phyloP scores from a whole-genome alignment of 1,140 invertebrate genomes.

The Drosophila mauritiana region DNA sequence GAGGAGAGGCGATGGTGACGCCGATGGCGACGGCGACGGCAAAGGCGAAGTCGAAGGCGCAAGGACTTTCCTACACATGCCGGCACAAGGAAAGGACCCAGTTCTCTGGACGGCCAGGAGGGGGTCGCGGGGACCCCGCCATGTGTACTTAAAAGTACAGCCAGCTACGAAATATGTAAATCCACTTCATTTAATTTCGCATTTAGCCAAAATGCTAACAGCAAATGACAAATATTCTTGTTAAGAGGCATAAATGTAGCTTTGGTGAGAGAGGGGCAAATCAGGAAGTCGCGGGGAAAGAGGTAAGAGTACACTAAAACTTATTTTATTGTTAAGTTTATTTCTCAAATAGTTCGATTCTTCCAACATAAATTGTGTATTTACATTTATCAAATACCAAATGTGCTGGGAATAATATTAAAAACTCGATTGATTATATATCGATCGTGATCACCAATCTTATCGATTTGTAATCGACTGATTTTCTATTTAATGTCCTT shows the following conservation, averaged over 20 bases:
- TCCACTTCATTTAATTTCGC: constrained; percentile 83
- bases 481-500: too few relatives aligned
- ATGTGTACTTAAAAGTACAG: constrained; percentile 80
- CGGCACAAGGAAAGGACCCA: constrained; percentile 36
- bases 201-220: constrained; percentile 83
- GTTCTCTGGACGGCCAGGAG: background rate
- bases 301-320: background rate
- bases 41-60: background rate
- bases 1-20: constrained; percentile 4
- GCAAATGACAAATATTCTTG: constrained; percentile 83
- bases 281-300: constrained; percentile 14
- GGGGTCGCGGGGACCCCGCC: constrained; percentile 10
- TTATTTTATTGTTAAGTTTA: background rate
- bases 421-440: too few relatives aligned
- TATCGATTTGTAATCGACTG: too few relatives aligned
- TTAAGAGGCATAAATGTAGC: constrained; percentile 79
- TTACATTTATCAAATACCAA: too few relatives aligned
- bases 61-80: constrained; percentile 76
- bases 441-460: too few relatives aligned
- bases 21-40: too few relatives aligned
- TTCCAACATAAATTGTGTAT: too few relatives aligned
- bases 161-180: constrained; percentile 79
- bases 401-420: too few relatives aligned
- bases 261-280: constrained; percentile 4
- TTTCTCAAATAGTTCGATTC: too few relatives aligned